phyloP scores from a whole-genome alignment of 2,888 invertebrate genomes.

The Agonopterix arenella region DNA sequence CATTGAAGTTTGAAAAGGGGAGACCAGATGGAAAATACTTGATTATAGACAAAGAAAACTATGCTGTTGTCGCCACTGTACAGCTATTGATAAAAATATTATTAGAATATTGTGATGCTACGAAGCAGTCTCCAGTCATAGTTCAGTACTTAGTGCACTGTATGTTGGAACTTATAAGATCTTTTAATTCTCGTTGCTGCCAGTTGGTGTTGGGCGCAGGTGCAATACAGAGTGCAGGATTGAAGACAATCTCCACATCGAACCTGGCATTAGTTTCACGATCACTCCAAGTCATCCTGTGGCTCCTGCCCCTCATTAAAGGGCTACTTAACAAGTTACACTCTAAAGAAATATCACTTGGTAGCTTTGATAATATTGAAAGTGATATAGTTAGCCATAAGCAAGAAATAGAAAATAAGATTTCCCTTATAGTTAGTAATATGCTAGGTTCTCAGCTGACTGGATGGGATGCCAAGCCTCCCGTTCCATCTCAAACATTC shows the following conservation, averaged over 20 bases:
- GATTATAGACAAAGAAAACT: slow-evolving; percentile 82
- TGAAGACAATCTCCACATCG: slow-evolving; percentile 95
- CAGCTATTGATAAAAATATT: slow-evolving; percentile 92
- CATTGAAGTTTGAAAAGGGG: slow-evolving; percentile 45
- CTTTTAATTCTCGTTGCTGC: slow-evolving; percentile 92
- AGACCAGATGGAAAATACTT: slow-evolving; percentile 75
- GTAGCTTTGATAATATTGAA: slow-evolving; percentile 83
- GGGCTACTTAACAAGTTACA: slow-evolving; percentile 80
- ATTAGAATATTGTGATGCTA: slow-evolving; percentile 93
- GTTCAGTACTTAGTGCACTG: slow-evolving; percentile 89
- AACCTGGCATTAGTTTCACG: slow-evolving; percentile 93
- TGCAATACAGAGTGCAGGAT: slow-evolving; percentile 94
- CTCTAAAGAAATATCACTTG: slow-evolving; percentile 60
- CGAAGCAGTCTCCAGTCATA: slow-evolving; percentile 85
- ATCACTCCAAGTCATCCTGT: slow-evolving; percentile 87
- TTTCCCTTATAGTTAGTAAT: slow-evolving; percentile 92
- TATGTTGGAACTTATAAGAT: slow-evolving; percentile 91
- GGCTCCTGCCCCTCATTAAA: slow-evolving; percentile 85
- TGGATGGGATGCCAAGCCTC: slow-evolving; percentile 96
- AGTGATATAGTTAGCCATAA: slow-evolving; percentile 92
- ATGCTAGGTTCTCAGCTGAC: slow-evolving; percentile 88
- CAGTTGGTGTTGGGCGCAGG: slow-evolving; percentile 98
- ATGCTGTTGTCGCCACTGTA: slow-evolving; percentile 87
- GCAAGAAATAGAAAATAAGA: slow-evolving; percentile 93
- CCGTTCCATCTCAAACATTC: slow-evolving; percentile 94